Conservation (phyloP, 2,113 vertebrate genomes). For the Polyodon spathula region DNA sequence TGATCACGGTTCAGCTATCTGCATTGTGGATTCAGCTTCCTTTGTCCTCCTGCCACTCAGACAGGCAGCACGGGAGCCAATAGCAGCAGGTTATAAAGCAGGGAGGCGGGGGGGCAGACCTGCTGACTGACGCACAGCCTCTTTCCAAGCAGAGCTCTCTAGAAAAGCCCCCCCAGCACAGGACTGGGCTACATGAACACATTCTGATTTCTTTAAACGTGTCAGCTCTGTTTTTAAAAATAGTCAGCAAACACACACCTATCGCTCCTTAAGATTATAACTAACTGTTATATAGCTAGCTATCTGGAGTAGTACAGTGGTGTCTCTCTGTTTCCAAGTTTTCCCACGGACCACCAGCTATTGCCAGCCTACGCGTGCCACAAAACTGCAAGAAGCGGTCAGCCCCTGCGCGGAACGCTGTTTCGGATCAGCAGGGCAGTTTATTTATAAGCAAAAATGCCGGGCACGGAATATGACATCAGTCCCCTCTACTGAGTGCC, state of each 20-base stretch:
- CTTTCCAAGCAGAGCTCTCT: too few species aligned
- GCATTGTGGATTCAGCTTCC: too few species aligned
- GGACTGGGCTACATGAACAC: background rate
- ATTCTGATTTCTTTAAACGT: too few species aligned
- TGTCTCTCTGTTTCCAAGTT: too few species aligned
- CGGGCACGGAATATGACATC: slow-evolving; percentile 11
- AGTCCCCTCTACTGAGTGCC: slow-evolving; percentile 4
- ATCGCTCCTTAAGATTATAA: too few species aligned
- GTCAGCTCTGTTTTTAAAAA: too few species aligned
- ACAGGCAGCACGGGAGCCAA: background rate
- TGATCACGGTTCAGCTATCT: too few species aligned
- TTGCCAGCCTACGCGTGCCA: background rate
- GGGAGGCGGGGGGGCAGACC: background rate
- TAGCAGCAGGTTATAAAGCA: background rate
- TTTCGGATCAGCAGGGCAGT: slow-evolving; percentile 9
- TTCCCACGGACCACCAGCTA: too few species aligned
- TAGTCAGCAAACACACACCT: too few species aligned
- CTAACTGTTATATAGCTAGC: too few species aligned
- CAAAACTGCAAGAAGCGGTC: background rate
- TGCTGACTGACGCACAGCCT: background rate
- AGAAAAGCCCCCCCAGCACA: background rate
- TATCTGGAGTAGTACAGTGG: too few species aligned
- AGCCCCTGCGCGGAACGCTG: background rate
- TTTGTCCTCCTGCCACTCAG: slow-evolving; percentile 7
- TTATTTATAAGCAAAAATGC: slow-evolving; percentile 37